phyloP scores from a whole-genome alignment of 2,797 vertebrate species.

The Thripadectes ignobilis region DNA sequence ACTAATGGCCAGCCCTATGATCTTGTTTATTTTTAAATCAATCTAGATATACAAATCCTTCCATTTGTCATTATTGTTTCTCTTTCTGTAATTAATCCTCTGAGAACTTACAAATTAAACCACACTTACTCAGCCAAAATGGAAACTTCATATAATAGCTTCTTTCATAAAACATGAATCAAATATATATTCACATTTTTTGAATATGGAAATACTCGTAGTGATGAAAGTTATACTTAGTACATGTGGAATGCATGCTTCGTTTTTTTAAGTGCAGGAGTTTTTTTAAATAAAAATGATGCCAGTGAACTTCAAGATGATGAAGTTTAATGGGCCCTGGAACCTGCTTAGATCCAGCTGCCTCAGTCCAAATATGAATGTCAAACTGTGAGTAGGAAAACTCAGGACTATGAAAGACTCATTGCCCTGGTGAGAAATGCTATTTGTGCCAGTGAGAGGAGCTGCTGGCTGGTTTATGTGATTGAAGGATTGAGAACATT shows the following conservation, averaged over 20 bases:
- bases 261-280: conserved; percentile 16
- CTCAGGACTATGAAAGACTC: conserved; percentile 20
- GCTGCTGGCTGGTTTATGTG: neutral
- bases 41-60: conserved; percentile 49
- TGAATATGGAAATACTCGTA: conserved; percentile 63
- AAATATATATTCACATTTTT: conserved; percentile 53
- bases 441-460: conserved; percentile 37
- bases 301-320: conserved; percentile 71
- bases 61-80: conserved; percentile 48
- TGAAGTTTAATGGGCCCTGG: conserved; percentile 66
- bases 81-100: conserved; percentile 61
- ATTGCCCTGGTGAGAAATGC: conserved; percentile 19
- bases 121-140: conserved; percentile 39
- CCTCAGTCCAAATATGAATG: conserved; percentile 44
- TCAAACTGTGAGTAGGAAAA: conserved; percentile 8
- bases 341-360: conserved; percentile 59
- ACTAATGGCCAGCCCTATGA: neutral
- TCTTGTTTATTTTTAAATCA: conserved; percentile 68
- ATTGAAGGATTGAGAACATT: conserved; percentile 40
- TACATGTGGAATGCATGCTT: conserved; percentile 68
- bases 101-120: conserved; percentile 63
- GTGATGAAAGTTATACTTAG: conserved; percentile 70
- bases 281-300: conserved; percentile 45
- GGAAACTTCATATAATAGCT: conserved; percentile 39
- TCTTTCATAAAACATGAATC: conserved; percentile 61